Evolutionary conservation across 2,113 vertebrate species (phyloP).

Genomic region (Peromyscus polionotus): DNA sequence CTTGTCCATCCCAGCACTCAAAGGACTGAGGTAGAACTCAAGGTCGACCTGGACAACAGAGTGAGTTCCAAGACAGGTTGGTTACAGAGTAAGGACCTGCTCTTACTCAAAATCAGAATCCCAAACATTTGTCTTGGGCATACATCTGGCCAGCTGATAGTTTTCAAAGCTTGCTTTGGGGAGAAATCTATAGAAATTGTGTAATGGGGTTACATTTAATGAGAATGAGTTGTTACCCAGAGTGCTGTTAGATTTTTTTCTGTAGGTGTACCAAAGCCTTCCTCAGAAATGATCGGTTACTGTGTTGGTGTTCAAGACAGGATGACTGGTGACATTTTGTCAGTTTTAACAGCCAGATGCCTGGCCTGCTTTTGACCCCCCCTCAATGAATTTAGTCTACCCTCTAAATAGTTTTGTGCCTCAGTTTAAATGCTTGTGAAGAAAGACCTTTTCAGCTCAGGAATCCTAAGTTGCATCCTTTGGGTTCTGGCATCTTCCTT

Average conservation of each 20-base stretch:
- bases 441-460: slow-evolving; percentile 12
- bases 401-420: neutral
- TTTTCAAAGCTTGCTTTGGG: neutral
- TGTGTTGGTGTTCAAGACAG: neutral
- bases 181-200: slow-evolving; percentile 30
- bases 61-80: neutral
- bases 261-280: neutral
- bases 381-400: neutral
- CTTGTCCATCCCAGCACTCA: neutral
- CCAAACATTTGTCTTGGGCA: neutral
- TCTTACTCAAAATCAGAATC: neutral
- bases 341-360: neutral
- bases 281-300: neutral
- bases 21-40: too few relatives aligned
- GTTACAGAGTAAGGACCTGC: neutral
- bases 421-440: slow-evolving; percentile 33
- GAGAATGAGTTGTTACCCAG: slow-evolving; percentile 23
- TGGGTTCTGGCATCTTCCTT: slow-evolving; percentile 1
- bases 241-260: slow-evolving; percentile 1
- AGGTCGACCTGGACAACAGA: neutral
- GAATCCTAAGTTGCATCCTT: neutral
- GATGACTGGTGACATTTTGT: neutral
- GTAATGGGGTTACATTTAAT: neutral
- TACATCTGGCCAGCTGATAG: neutral
- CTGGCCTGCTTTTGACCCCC: neutral